phyloP scores from a whole-genome alignment of 2,888 invertebrate species.

The Siphonodentalium dalli region DNA sequence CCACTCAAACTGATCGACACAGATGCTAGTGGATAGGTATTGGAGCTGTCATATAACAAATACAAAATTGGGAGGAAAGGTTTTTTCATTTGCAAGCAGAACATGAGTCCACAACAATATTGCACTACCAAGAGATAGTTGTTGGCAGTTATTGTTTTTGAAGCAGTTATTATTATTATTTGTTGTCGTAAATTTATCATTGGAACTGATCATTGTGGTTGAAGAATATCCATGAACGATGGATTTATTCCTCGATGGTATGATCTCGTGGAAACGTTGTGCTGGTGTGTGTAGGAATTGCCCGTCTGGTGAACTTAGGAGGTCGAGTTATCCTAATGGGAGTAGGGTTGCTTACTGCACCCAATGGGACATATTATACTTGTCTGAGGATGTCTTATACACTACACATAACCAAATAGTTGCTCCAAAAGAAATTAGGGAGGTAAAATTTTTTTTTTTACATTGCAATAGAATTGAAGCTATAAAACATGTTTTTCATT shows the following conservation, averaged over 20 bases:
- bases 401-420: not conserved
- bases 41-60: not conserved
- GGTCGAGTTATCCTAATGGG: too few relatives aligned
- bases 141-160: conserved; percentile 11
- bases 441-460: not conserved
- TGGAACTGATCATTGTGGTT: conserved; percentile 18
- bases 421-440: not conserved
- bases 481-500: too few relatives aligned
- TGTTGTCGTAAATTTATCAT: conserved; percentile 9
- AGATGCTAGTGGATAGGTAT: conserved; percentile 1
- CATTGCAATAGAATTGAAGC: not conserved
- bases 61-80: conserved; percentile 3
- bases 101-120: conserved; percentile 12
- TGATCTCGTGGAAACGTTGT: not conserved
- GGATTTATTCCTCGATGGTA: conserved; percentile 14
- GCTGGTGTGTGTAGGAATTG: too few relatives aligned
- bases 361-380: conserved; percentile 11
- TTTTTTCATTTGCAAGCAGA: conserved; percentile 6
- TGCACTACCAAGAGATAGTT: conserved; percentile 17
- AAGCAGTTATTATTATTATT: conserved; percentile 15
- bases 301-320: too few relatives aligned
- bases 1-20: not conserved
- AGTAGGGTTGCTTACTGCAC: conserved; percentile 8
- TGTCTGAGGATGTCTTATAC: not conserved
- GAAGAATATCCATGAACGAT: conserved; percentile 15